These are phyloP conservation scores for Apamea crenata DNA, from an alignment of 2,888 invertebrate genomes.

Conservation along the genomic window DNA sequence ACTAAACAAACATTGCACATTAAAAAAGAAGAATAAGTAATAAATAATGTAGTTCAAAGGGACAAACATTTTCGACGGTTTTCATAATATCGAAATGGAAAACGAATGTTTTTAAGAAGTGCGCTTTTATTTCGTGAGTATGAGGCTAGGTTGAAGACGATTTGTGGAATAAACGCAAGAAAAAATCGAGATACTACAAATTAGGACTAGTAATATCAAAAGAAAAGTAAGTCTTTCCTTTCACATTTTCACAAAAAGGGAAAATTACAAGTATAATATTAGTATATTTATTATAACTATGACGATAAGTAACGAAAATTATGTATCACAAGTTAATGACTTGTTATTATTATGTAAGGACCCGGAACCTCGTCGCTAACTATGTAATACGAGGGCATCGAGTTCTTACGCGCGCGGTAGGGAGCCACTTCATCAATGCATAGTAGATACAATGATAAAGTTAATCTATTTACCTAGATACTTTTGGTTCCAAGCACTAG, in stretches of 20 bases:
- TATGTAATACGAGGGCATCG: neutral
- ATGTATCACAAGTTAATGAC: conserved; percentile 20
- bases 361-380: conserved; percentile 11
- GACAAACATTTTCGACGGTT: neutral
- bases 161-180: neutral
- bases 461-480: neutral
- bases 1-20: neutral
- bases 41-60: neutral
- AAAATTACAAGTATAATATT: neutral
- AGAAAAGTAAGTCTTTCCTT: neutral
- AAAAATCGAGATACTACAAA: neutral
- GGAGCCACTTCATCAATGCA: neutral
- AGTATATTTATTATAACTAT: neutral
- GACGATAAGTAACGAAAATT: neutral
- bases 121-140: neutral
- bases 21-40: neutral
- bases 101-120: neutral
- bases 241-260: neutral
- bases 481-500: neutral
- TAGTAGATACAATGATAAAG: neutral
- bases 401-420: conserved; percentile 1
- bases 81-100: neutral
- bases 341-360: conserved; percentile 26
- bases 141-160: neutral
- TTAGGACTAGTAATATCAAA: neutral